Evolutionary conservation across 2,797 vertebrate genomes (phyloP), one percentile per base, ranked within the genome.

Genomic region (Parauchenoglanis ngamensis): DNA sequence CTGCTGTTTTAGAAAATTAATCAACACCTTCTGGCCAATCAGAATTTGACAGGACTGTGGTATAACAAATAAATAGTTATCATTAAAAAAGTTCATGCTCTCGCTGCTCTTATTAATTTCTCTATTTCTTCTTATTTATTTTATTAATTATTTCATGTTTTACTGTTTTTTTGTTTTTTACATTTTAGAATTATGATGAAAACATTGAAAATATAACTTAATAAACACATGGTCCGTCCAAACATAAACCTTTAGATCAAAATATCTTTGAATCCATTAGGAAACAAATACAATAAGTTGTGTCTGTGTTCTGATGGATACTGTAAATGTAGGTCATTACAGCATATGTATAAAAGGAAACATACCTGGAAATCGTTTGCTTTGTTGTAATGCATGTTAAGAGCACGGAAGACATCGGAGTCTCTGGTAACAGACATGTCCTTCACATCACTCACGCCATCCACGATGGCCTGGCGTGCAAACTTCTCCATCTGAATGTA

Each of bases 401-500:
- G 97, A 35, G 96, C 95, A 6, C 96, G 96, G 92, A 98, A 99
- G 68, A 99, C 97, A 93, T 99, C 98, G 0, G 97, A 98, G 92
- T 98, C 96, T 7, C 97, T 94, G 88, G 95, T 96, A 78, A 99
- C 95, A 15, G 93, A 94, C 19, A 99, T 95, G 82, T 95, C 94
- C 79, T 96, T 93, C 59, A 96, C 92, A 0, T 97, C 95, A 2
- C 88, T 93, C 68, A 97, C 79, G 0, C 97, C 97, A 2, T 99
- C 97, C 5, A 96, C 92, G 79, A 99, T 95, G 25, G 97, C 96
- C 95, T 98, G 97, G 5, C 98, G 96, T 61, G 98, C 98, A 89
- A 95, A 98, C 94, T 98, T 99, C 94, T 99, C 98, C 97, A 98
- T 98, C 94, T 99, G 98, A 94, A 99, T 99, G 92, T 99, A 99